phyloP scores from a whole-genome alignment of 2,797 vertebrate genomes.

The Heterohyrax brucei region DNA sequence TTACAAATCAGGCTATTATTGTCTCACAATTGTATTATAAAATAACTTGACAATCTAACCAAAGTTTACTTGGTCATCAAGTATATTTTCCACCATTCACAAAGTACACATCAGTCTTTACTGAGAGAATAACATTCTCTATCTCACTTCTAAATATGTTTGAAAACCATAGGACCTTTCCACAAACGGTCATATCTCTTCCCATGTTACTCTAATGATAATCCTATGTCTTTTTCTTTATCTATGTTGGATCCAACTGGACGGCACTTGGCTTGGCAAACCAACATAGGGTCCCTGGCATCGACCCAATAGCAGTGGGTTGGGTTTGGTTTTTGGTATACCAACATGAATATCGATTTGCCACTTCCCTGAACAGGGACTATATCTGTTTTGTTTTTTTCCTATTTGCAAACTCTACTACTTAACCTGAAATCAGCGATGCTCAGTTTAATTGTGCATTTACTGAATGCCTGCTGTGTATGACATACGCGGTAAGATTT shows the following conservation, averaged over 20 bases:
- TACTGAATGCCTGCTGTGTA: neutral
- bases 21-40: neutral
- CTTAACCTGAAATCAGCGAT: conserved; percentile 7
- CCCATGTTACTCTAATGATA: neutral
- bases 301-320: too few species aligned
- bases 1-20: neutral
- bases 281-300: too few species aligned
- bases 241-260: too few species aligned
- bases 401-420: neutral
- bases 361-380: neutral
- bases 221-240: neutral
- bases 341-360: neutral
- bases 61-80: neutral
- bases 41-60: neutral
- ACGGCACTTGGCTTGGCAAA: too few species aligned
- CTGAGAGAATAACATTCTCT: neutral
- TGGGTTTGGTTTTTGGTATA: too few species aligned
- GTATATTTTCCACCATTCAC: neutral
- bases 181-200: neutral
- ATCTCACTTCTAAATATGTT: neutral
- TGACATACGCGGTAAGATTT: neutral
- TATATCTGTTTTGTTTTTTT: neutral
- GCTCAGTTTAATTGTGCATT: conserved; percentile 18
- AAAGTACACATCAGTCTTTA: neutral
- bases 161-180: neutral